Evolutionary conservation across 2,888 invertebrate species (phyloP).

Genomic region (Sinhomidia bicolor): DNA sequence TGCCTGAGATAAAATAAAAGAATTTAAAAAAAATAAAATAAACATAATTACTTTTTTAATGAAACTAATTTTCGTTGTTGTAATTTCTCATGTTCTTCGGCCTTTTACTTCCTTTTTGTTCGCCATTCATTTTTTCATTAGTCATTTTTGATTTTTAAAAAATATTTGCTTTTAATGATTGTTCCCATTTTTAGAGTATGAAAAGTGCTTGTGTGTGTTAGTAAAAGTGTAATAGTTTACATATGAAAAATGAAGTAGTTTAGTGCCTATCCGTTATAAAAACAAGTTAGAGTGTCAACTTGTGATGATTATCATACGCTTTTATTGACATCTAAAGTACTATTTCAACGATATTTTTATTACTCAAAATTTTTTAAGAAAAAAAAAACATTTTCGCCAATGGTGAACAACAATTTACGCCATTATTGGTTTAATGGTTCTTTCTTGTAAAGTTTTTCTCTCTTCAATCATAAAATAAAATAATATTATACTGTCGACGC

Average conservation of each 20-base stretch:
- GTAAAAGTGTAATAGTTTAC: too few species aligned
- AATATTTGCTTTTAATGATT: too few species aligned
- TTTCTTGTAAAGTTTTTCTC: neutral
- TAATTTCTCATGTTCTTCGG: neutral
- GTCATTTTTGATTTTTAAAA: neutral
- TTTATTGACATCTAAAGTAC: slow-evolving; percentile 2
- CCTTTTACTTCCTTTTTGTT: neutral
- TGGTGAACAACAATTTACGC: neutral
- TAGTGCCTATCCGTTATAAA: too few species aligned
- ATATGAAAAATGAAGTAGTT: too few species aligned
- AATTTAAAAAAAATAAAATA: neutral
- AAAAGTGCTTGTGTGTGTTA: too few species aligned
- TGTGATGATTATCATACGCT: neutral
- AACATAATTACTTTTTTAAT: too few species aligned
- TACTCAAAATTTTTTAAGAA: neutral
- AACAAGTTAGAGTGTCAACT: neutral
- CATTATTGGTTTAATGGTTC: neutral
- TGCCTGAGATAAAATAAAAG: slow-evolving; percentile 85
- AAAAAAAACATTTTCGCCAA: neutral
- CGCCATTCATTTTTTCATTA: neutral
- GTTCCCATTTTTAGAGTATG: too few species aligned
- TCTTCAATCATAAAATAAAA: neutral
- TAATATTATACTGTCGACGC: neutral
- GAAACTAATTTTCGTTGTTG: neutral
- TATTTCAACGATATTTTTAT: neutral